phyloP scores from a whole-genome alignment of 2,888 invertebrate genomes.

The Zootermopsis nevadensis region DNA sequence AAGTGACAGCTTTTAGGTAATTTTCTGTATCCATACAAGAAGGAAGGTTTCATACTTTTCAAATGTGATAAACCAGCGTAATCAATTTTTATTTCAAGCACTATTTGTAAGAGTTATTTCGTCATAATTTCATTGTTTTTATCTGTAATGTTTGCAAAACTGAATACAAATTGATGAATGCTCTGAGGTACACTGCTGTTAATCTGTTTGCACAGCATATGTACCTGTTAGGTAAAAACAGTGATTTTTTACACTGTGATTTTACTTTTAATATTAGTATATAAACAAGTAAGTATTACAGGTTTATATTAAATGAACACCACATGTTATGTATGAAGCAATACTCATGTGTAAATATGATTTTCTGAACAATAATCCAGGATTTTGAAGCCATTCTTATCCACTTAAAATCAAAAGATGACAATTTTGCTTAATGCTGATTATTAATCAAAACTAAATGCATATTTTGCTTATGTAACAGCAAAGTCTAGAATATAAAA shows the following conservation, averaged over 20 bases:
- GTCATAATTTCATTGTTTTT: neutral
- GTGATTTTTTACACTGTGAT: neutral
- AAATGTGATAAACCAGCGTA: too few species aligned
- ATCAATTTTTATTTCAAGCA: neutral
- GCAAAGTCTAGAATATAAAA: too few species aligned
- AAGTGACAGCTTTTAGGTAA: neutral
- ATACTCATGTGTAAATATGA: neutral
- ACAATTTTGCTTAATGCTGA: neutral
- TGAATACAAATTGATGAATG: neutral
- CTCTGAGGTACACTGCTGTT: neutral
- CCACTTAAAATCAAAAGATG: neutral
- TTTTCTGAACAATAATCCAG: neutral
- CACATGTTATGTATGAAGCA: neutral
- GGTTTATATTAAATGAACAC: neutral
- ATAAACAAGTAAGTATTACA: neutral
- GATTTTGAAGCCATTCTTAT: neutral
- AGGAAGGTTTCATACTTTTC: neutral
- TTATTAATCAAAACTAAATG: neutral
- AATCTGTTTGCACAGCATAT: neutral
- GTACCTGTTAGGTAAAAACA: neutral
- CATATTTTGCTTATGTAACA: too few species aligned
- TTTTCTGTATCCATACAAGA: neutral
- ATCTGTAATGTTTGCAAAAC: neutral
- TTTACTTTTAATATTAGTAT: neutral
- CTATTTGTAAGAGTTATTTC: neutral